A percentile compares a stretch with the other conserved stretches of the same genome.
These are phyloP conservation scores for Agrotis clavis DNA, from an alignment of 2,888 invertebrate species.

Conservation along the genomic window DNA sequence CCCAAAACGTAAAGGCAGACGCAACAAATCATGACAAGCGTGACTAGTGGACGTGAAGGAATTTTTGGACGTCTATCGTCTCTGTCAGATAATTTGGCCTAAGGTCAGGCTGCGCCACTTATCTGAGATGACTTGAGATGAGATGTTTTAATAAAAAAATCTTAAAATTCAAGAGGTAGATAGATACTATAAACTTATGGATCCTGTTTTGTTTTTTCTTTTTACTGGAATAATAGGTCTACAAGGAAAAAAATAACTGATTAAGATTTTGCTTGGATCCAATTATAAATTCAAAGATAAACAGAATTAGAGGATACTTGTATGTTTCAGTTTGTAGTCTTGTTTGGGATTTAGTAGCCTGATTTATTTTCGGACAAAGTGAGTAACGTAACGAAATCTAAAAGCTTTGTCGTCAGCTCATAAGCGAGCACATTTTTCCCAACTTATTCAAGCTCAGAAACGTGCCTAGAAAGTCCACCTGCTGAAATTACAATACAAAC, in stretches of 20 bases:
- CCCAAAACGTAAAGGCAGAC: slow-evolving; percentile 58
- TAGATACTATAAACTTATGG: too few relatives aligned
- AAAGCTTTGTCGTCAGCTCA: slow-evolving; percentile 17
- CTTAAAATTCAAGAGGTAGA: not conserved
- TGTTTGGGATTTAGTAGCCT: not conserved
- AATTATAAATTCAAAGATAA: not conserved
- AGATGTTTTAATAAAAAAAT: slow-evolving; percentile 30
- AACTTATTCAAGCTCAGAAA: slow-evolving; percentile 63
- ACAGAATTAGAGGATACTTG: not conserved
- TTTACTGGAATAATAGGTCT: not conserved
- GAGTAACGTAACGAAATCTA: not conserved
- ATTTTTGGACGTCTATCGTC: slow-evolving; percentile 60
- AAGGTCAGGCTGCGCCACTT: slow-evolving; percentile 38
- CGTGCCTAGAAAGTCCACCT: slow-evolving; percentile 75
- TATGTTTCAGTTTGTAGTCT: not conserved
- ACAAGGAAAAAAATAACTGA: not conserved
- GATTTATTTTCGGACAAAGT: not conserved
- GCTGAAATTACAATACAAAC: slow-evolving; percentile 75
- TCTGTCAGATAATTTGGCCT: slow-evolving; percentile 35
- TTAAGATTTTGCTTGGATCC: not conserved
- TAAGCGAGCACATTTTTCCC: slow-evolving; percentile 45
- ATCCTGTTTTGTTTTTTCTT: not conserved
- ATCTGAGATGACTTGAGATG: slow-evolving; percentile 24
- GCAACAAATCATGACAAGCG: slow-evolving; percentile 71
- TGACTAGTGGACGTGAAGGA: slow-evolving; percentile 72